Evolutionary conservation across 2,113 vertebrate genomes (phyloP).

Genomic region (Cephalopterus ornatus): DNA sequence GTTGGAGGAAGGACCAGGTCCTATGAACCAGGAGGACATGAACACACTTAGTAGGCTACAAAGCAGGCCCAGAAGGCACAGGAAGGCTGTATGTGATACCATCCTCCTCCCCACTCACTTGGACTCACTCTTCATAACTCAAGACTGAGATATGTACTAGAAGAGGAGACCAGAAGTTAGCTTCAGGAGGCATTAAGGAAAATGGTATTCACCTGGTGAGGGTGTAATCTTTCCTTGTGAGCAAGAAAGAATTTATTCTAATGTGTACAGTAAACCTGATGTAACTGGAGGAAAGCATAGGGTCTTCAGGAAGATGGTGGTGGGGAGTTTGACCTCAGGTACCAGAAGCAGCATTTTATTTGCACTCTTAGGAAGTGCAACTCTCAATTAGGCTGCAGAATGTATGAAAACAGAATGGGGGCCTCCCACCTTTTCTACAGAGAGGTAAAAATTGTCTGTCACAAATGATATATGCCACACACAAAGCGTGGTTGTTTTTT

Average conservation of each 20-base stretch:
- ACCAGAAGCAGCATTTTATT: not conserved
- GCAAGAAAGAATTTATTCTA: not conserved
- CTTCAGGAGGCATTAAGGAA: not conserved
- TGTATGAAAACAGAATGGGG: not conserved
- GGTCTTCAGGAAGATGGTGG: not conserved
- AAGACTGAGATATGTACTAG: not conserved
- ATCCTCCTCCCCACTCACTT: not conserved
- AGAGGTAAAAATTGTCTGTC: not conserved
- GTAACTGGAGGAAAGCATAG: not conserved
- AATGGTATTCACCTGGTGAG: accelerated
- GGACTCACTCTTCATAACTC: accelerated
- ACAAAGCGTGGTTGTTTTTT: not conserved
- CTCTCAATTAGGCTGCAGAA: not conserved
- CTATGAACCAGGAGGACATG: not conserved
- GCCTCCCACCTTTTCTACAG: not conserved
- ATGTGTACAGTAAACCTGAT: not conserved
- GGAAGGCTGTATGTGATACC: not conserved
- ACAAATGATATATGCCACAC: not conserved
- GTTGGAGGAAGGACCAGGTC: not conserved
- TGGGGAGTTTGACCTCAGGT: not conserved
- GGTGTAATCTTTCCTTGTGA: not conserved
- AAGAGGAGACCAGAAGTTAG: accelerated
- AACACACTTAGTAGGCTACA: not conserved
- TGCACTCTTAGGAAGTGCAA: not conserved
- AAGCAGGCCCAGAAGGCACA: not conserved